Evolutionary conservation across 2,797 vertebrate genomes (phyloP), one percentile per base, ranked within the genome.

Genomic region (Siniperca undulata): DNA sequence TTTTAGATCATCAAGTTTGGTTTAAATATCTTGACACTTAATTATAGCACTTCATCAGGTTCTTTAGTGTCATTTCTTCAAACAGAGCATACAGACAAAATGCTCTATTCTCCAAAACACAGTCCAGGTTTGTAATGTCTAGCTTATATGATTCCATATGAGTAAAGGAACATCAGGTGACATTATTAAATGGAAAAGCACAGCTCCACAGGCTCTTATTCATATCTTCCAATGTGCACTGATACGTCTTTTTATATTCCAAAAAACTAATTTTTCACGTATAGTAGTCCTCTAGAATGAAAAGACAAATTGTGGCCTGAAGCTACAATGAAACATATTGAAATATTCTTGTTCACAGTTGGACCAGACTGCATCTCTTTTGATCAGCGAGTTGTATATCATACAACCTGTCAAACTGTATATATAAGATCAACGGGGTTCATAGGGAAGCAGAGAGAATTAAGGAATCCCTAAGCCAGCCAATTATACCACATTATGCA

Each of bases 271-370:
- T 80, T 79, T 74, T 40, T 55, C 19, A 38, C 52, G 12, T 58
- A 42, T 56, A 59, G 50, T 16, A 17, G 34, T 48, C 38, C 36
- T 80, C 78, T 67, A 44, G 19, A 86, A 73, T 86, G 50, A 82
- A 71, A 80, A 75, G 34, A 19, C 9, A 59, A 69, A 65, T 20
- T 2, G 9, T 40, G 30, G 2, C 66, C 72, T 9, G 16, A 70
- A 34, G 77, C 38, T 44, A 53, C 60, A 61, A 2, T 66, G 74
- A 81, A 46, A 58, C 34, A 8, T 55, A 55, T 44, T 83, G 53
- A 78, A 74, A 77, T 48, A 59, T 40, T 13, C 14, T 34, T 17
- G 16, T 71, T 77, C n/a, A 64, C 79, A 88, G 56, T 56, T 62
- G 10, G 74, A 77, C 6, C 14, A 24, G 7, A 48, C 55, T 36